Evolutionary conservation across 1,140 invertebrate species (phyloP).

Genomic region (Tyrophagus putrescentiae): DNA sequence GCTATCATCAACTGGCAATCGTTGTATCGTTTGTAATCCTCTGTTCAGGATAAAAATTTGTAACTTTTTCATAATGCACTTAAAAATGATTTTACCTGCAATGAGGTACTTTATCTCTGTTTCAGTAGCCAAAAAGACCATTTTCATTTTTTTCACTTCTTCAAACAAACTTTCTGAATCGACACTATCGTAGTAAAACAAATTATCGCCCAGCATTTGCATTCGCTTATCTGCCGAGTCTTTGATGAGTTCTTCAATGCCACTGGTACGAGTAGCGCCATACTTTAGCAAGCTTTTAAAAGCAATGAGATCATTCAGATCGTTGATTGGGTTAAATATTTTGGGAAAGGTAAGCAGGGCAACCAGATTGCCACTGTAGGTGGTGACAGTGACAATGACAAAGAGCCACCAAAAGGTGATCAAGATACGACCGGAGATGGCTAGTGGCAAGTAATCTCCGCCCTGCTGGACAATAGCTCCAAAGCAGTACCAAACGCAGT

Average conservation of each 20-base stretch:
- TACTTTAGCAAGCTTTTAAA: constrained; percentile 45
- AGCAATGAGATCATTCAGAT: constrained; percentile 50
- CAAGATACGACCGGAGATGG: constrained; percentile 69
- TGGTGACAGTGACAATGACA: constrained; percentile 67
- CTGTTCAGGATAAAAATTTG: too few relatives aligned
- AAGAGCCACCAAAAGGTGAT: constrained; percentile 85
- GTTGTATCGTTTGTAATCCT: constrained; percentile 23
- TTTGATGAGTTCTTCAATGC: constrained; percentile 18
- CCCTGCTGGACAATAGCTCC: constrained; percentile 79
- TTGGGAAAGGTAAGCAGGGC: constrained; percentile 83
- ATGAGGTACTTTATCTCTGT: constrained; percentile 23
- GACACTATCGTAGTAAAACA: constrained; percentile 18
- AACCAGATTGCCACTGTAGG: constrained; percentile 79
- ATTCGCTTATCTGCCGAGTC: not conserved
- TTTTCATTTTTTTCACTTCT: constrained; percentile 1
- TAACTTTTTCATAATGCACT: too few relatives aligned
- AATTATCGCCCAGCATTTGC: constrained; percentile 13
- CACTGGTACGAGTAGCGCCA: constrained; percentile 39
- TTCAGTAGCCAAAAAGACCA: constrained; percentile 21
- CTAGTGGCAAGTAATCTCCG: constrained; percentile 62
- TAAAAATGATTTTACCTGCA: too few relatives aligned
- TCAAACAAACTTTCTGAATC: constrained; percentile 19
- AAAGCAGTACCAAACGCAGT: constrained; percentile 68
- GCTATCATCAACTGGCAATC: constrained; percentile 35
- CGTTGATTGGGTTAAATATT: constrained; percentile 57